Conservation (phyloP, 2,797 vertebrate species). For the Chelonia mydas region DNA sequence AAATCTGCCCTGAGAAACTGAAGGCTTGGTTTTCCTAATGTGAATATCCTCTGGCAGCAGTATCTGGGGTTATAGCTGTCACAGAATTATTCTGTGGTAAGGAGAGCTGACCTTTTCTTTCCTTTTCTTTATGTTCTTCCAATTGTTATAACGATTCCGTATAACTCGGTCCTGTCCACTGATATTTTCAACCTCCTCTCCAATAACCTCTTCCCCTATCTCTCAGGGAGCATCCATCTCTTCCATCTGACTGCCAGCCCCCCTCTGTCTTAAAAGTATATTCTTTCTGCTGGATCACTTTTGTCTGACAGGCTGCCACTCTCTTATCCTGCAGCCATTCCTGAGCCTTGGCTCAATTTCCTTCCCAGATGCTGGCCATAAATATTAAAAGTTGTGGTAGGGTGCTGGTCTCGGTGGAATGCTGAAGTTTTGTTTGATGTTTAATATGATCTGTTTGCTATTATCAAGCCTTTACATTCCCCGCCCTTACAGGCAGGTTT, state of each 20-base stretch:
- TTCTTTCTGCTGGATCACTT: not conserved
- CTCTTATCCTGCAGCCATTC: not conserved
- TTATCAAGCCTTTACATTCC: no score
- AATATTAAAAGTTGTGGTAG: no score
- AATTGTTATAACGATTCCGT: not conserved
- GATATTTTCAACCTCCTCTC: not conserved
- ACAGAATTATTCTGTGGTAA: not conserved
- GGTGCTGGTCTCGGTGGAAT: no score
- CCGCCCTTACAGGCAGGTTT: no score
- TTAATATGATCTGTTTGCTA: no score
- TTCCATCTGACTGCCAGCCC: not conserved
- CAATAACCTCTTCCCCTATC: not conserved
- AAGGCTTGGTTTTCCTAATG: not conserved
- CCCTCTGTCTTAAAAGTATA: not conserved
- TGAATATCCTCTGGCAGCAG: not conserved
- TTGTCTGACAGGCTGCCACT: not conserved
- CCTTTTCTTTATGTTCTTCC: not conserved
- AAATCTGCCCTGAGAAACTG: not conserved
- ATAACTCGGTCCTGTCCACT: not conserved
- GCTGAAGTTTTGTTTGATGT: no score
- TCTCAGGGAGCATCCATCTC: not conserved
- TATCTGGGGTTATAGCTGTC: not conserved
- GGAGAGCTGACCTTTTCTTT: not conserved
- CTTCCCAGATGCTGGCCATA: no score
- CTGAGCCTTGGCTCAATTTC: no score